Evolutionary conservation across 2,888 invertebrate species (phyloP), one percentile per base, ranked within the genome.

Genomic region (Onthophagus sagittarius): DNA sequence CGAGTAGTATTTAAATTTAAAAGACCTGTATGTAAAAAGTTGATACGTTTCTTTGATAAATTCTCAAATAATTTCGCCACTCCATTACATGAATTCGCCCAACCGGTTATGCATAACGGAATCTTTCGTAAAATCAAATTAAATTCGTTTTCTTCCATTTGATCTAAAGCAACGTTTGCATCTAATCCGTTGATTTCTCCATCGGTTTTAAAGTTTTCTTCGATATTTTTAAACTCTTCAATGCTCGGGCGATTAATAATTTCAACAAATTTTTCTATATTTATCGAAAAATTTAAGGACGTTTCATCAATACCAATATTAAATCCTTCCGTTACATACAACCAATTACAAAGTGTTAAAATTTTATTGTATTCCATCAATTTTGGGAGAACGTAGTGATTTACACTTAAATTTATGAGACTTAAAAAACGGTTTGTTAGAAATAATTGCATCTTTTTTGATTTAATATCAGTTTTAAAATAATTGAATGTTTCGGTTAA

Each of bases 11-110:
- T 69, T n/a, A 75, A 67, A 69, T 75, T 75, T 5, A 72, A 63
- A 14, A 39, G 14, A 9, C 62, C 67, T 11, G 67, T 75, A 63
- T 73, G 32, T 31, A 75, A 11, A 31, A 32, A 13, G 2, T 9
- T 14, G 32, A 72, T 33, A 13, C 69, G 72, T 15, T 71, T 73
- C 6, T 39, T 71, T 6, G 62, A 14, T 15, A 75, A 67, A 32
- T 39, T 62, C 39, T 75, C 67, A 32, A 62, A 69, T 5, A 75
- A 15, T 53, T 64, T 65, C 11, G 53, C 71, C 63, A 71, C 69
- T n/a, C 75, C 75, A 71, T 75, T 75, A 14, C 72, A 65, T 5
- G 63, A 67, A 62, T 73, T 69, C 13, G 71, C 23, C 75, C 75
- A 75, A 13, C 72, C 75, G 23, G 71, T 72, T 39, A 75, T 65